These are phyloP conservation scores for Diadegma fenestrale DNA, from an alignment of 2,888 invertebrate genomes.

Conservation along the genomic window DNA sequence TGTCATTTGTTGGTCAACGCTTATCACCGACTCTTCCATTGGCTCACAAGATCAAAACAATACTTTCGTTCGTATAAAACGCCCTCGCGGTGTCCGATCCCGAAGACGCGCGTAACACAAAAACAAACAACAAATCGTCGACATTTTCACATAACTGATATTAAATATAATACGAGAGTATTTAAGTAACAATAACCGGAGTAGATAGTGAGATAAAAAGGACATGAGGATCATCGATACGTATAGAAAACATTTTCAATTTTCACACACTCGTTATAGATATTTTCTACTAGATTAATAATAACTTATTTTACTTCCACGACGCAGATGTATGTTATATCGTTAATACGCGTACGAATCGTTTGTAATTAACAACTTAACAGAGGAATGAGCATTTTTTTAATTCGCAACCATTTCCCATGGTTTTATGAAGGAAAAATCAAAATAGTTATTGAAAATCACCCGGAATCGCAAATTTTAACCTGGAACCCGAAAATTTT, in stretches of 20 bases:
- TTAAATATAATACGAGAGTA: slow-evolving; percentile 38
- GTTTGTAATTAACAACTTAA: not conserved
- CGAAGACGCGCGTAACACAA: slow-evolving; percentile 5
- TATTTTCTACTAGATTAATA: slow-evolving; percentile 65
- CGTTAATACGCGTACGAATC: slow-evolving; percentile 19
- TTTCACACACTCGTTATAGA: slow-evolving; percentile 53
- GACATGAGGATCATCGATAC: slow-evolving; percentile 47
- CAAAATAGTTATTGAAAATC: not conserved
- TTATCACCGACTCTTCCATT: slow-evolving; percentile 57
- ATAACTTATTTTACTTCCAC: slow-evolving; percentile 66
- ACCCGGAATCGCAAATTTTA: slow-evolving; percentile 3
- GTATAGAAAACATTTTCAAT: slow-evolving; percentile 49
- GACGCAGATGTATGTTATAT: slow-evolving; percentile 43
- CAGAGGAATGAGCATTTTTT: not conserved
- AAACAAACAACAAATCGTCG: slow-evolving; percentile 12
- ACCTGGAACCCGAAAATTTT: not conserved
- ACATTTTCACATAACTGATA: slow-evolving; percentile 39
- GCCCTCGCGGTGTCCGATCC: not conserved
- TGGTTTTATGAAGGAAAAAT: not conserved
- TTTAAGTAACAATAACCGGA: slow-evolving; percentile 10
- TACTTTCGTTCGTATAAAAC: slow-evolving; percentile 8
- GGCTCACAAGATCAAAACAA: slow-evolving; percentile 37
- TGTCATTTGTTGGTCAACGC: slow-evolving; percentile 30
- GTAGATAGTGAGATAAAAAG: slow-evolving; percentile 24
- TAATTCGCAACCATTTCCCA: slow-evolving; percentile 3